These are phyloP conservation scores for Trissoscelio sp. DNA, from an alignment of 2,888 invertebrate genomes.

Conservation along the genomic window DNA sequence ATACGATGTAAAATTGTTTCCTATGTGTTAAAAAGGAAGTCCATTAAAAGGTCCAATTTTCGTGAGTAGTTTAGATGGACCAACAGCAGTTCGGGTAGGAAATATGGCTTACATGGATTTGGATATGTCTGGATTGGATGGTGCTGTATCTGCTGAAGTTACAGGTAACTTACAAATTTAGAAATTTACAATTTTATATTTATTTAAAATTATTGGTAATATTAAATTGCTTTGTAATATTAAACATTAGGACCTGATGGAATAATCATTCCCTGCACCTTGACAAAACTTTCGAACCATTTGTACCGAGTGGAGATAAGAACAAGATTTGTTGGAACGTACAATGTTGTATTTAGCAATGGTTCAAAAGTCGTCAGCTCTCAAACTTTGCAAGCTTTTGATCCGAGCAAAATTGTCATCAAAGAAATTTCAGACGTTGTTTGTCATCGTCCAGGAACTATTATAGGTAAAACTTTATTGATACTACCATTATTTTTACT, in stretches of 20 bases:
- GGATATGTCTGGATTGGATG: constrained; percentile 83
- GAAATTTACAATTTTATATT: constrained; percentile 33
- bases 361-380: constrained; percentile 86
- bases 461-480: constrained; percentile 85
- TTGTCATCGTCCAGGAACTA: constrained; percentile 92
- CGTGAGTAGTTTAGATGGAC: constrained; percentile 83
- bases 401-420: constrained; percentile 89
- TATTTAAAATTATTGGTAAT: background rate
- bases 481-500: too few relatives aligned
- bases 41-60: constrained; percentile 91
- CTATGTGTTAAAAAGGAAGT: too few relatives aligned
- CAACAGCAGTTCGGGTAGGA: constrained; percentile 78
- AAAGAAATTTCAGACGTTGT: constrained; percentile 90
- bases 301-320: constrained; percentile 89
- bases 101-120: constrained; percentile 82
- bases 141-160: constrained; percentile 83
- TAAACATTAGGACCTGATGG: constrained; percentile 85
- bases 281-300: constrained; percentile 87
- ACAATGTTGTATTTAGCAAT: constrained; percentile 88
- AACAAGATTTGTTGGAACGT: constrained; percentile 90
- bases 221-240: background rate
- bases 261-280: constrained; percentile 82
- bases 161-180: constrained; percentile 80
- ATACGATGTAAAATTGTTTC: too few relatives aligned
- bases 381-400: constrained; percentile 89